These are phyloP conservation scores for Smittia sp. DNA, from an alignment of 2,888 invertebrate species.

Conservation along the genomic window DNA sequence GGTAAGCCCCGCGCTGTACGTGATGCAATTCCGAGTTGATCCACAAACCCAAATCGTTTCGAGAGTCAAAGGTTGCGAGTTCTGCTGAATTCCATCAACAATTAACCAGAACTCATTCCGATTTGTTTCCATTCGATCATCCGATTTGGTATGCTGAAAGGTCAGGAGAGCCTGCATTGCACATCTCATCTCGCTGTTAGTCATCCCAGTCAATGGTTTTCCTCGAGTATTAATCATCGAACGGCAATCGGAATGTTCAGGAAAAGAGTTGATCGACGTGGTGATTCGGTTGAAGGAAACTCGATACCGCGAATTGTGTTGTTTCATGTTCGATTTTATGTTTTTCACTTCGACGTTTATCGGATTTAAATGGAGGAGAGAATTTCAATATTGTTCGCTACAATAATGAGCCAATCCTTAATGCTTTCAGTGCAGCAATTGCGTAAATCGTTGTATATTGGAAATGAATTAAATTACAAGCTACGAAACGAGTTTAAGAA, in stretches of 20 bases:
- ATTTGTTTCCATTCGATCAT: conserved; percentile 14
- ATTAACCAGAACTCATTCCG: background rate
- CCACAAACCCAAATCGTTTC: background rate
- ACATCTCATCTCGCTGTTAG: background rate
- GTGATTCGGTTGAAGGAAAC: conserved; percentile 5
- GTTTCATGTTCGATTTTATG: conserved; percentile 7
- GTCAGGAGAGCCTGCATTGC: conserved; percentile 20
- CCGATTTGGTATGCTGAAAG: conserved; percentile 25
- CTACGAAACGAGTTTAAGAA: background rate
- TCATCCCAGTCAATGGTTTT: background rate
- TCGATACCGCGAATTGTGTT: conserved; percentile 16
- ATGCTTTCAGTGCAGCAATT: conserved; percentile 18
- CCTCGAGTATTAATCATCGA: background rate
- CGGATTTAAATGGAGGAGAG: conserved; percentile 10
- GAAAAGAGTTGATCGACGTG: background rate
- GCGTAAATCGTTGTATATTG: conserved; percentile 15
- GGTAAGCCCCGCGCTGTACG: background rate
- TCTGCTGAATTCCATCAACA: conserved; percentile 7
- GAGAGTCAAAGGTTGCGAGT: conserved; percentile 13
- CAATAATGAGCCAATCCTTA: conserved; percentile 16
- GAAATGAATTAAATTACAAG: conserved; percentile 17
- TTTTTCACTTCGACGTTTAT: background rate
- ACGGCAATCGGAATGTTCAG: background rate
- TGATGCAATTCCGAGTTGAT: background rate
- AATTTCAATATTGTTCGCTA: conserved; percentile 8